Conservation (phyloP, 2,113 vertebrate species). For the Colistium nudipinnis region DNA sequence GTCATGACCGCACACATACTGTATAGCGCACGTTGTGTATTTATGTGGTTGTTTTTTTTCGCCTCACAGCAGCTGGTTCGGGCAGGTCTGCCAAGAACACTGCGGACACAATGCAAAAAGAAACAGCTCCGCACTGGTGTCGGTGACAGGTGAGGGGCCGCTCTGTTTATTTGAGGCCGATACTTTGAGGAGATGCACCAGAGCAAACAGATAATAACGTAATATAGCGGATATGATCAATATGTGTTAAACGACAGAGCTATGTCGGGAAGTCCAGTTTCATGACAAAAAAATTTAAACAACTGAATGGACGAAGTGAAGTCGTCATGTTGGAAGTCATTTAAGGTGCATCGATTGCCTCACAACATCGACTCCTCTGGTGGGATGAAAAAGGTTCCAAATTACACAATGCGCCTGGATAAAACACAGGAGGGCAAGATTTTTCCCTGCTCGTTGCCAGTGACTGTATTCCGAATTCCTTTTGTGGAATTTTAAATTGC, state of each 20-base stretch:
- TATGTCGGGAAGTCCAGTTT: not conserved
- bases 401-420: not conserved
- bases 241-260: not conserved
- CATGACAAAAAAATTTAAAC: no score
- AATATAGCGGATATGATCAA: not conserved
- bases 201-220: not conserved
- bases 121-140: constrained; percentile 56
- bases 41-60: constrained; percentile 25
- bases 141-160: constrained; percentile 68
- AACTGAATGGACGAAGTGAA: no score
- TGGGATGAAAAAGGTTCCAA: not conserved
- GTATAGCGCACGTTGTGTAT: not conserved
- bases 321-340: no score
- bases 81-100: constrained; percentile 79
- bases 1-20: constrained; percentile 8
- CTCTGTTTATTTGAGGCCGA: constrained; percentile 23
- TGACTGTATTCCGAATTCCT: constrained; percentile 47
- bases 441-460: constrained; percentile 24
- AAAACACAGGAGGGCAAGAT: not conserved
- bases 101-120: constrained; percentile 39
- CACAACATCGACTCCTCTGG: no score
- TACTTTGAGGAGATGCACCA: not conserved
- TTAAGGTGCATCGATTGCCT: no score
- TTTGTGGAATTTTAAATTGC: constrained; percentile 53
- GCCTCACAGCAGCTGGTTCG: constrained; percentile 71